These are phyloP conservation scores for Mythimna impura DNA, from an alignment of 2,888 invertebrate species.

Conservation along the genomic window DNA sequence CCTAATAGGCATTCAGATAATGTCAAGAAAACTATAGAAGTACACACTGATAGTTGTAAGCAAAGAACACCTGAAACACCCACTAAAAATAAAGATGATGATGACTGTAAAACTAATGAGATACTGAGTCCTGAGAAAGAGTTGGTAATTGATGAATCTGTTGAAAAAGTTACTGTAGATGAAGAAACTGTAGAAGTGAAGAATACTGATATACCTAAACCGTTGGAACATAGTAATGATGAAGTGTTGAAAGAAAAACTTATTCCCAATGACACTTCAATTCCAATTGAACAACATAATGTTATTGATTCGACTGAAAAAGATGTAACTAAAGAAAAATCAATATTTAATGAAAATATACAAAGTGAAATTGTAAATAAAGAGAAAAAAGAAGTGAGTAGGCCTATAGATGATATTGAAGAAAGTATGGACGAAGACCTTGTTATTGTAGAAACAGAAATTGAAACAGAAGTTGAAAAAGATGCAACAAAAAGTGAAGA, in stretches of 20 bases:
- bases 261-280: conserved; percentile 12
- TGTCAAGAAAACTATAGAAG: conserved; percentile 86
- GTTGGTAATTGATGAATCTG: conserved; percentile 34
- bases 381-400: conserved; percentile 9
- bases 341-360: conserved; percentile 11
- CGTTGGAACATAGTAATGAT: conserved; percentile 17
- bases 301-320: conserved; percentile 35
- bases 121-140: conserved; percentile 46
- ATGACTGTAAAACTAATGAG: conserved; percentile 50
- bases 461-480: background rate
- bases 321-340: conserved; percentile 16
- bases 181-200: conserved; percentile 32
- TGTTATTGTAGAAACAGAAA: conserved; percentile 35
- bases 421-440: conserved; percentile 29
- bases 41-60: conserved; percentile 82
- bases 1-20: conserved; percentile 86
- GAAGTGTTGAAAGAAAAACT: conserved; percentile 18
- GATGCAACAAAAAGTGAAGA: background rate
- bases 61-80: conserved; percentile 71
- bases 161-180: conserved; percentile 19
- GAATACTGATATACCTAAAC: conserved; percentile 6
- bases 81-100: conserved; percentile 58
- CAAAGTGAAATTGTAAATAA: conserved; percentile 18
- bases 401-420: conserved; percentile 5
- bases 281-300: conserved; percentile 36